Base-by-base conservation (phyloP, 2,888 invertebrate genomes). In the Rutpela maculata region DNA sequence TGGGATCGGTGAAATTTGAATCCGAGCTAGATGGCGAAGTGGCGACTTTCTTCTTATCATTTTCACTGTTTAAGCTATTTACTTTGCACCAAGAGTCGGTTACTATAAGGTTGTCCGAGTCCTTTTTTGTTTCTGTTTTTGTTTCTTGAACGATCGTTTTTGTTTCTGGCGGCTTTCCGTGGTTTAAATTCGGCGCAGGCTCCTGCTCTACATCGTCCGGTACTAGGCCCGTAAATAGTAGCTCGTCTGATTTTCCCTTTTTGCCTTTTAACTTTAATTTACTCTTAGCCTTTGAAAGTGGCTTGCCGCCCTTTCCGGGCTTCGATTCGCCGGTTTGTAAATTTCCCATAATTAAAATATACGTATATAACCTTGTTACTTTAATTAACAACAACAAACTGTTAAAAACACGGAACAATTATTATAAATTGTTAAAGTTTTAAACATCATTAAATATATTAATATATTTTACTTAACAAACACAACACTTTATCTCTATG, bases 1-100 rank as follows among this genome's bases (percentile, higher is more conserved):
- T 91, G 83, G 95, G 93, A 89, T 95, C 95, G 84, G 95, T 95
- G 91, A 95, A 95, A 89, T 95, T 93, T 87, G 95, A 95, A 86
- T 93, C 93, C 78, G 92, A 93, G 89, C 94, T 94, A 81, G 94
- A 93, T 91, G 91, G 86, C 91, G 92, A 83, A 91, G 92, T 82
- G 88, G 90, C 69, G 86, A 88, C 67, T 88, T 87, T 83, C 87
- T 87, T 83, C 86, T 80, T 65, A 59, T 78, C 74, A 65, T 66
- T 72, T 80, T 84, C 81, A 74, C 74, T 77, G 66, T 72, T 82
- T 56, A 73, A 57, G 11, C 31, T 83, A 69, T 87, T 85, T 7
- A 83, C 85, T 75, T 87, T 83, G 69, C 85, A 84, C 87, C 87
- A 88, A n/a, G 87, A 88, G 77, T 88, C 87, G 0, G 85, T 87